Conservation (phyloP, 2,888 invertebrate genomes). For the Polydesmus complanatus region DNA sequence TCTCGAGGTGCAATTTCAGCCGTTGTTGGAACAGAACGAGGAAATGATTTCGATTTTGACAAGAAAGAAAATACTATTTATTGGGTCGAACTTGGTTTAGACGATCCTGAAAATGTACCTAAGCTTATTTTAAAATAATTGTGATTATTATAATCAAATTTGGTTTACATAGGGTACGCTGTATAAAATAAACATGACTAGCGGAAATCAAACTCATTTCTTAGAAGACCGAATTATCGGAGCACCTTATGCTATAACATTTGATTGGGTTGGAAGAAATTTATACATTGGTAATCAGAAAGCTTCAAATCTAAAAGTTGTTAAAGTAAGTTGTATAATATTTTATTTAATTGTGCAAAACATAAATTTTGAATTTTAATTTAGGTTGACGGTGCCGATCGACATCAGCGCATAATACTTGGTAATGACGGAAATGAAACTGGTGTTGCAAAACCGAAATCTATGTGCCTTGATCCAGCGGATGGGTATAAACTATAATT, state of each 20-base stretch:
- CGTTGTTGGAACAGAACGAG: constrained; percentile 74
- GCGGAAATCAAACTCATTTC: constrained; percentile 69
- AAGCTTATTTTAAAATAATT: neutral
- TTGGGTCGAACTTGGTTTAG: constrained; percentile 59
- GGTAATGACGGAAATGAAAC: constrained; percentile 74
- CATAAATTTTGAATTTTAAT: constrained; percentile 21
- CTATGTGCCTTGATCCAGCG: constrained; percentile 79
- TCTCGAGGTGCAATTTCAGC: constrained; percentile 63
- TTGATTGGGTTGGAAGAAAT: constrained; percentile 94
- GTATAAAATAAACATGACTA: constrained; percentile 66
- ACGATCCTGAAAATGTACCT: constrained; percentile 48
- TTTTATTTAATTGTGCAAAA: too few species aligned
- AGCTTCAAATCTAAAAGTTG: constrained; percentile 79
- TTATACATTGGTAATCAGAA: constrained; percentile 79
- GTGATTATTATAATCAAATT: neutral
- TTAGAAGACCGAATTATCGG: constrained; percentile 75
- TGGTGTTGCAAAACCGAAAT: constrained; percentile 74
- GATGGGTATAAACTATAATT: constrained; percentile 50
- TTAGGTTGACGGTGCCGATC: constrained; percentile 61
- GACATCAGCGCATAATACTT: constrained; percentile 69
- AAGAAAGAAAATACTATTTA: constrained; percentile 66
- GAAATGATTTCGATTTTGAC: constrained; percentile 83
- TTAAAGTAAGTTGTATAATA: constrained; percentile 39
- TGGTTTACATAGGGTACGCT: constrained; percentile 53
- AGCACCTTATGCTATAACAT: constrained; percentile 77